Conservation (phyloP, 2,888 invertebrate genomes). For the Parnassius apollo region DNA sequence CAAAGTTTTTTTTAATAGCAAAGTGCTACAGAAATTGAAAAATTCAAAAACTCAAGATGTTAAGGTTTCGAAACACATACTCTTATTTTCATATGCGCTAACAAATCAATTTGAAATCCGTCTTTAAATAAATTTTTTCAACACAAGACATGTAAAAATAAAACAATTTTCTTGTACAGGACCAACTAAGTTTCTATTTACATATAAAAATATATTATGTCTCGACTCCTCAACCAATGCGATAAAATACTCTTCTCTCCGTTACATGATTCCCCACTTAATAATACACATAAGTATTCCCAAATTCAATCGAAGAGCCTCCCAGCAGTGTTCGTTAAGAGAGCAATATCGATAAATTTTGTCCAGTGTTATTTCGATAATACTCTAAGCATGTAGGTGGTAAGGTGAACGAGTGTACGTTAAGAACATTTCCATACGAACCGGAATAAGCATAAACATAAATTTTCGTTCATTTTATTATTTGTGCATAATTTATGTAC, state of each 20-base stretch:
- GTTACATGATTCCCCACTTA: slow-evolving; percentile 48
- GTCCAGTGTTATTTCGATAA: slow-evolving; percentile 47
- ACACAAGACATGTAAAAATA: background rate
- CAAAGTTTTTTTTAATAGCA: no score
- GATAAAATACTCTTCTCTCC: slow-evolving; percentile 34
- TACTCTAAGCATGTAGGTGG: slow-evolving; percentile 42
- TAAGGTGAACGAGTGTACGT: slow-evolving; percentile 36
- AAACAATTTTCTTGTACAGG: slow-evolving; percentile 2
- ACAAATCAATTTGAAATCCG: background rate
- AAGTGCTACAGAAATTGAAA: no score
- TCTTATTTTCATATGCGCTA: no score
- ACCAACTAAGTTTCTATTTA: slow-evolving; percentile 19
- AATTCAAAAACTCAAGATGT: no score
- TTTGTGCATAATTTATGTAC: background rate
- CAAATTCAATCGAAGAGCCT: slow-evolving; percentile 45
- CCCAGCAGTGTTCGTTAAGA: slow-evolving; percentile 42
- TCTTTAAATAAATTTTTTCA: background rate
- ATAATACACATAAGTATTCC: slow-evolving; percentile 38
- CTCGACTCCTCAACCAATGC: background rate
- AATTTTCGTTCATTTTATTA: background rate
- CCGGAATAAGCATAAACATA: slow-evolving; percentile 11
- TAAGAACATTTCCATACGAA: slow-evolving; percentile 32
- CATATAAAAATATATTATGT: slow-evolving; percentile 16
- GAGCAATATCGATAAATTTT: slow-evolving; percentile 56
- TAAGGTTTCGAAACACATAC: no score